Evolutionary conservation across 2,113 vertebrate species (phyloP).

Genomic region (Corydoras maculifer): DNA sequence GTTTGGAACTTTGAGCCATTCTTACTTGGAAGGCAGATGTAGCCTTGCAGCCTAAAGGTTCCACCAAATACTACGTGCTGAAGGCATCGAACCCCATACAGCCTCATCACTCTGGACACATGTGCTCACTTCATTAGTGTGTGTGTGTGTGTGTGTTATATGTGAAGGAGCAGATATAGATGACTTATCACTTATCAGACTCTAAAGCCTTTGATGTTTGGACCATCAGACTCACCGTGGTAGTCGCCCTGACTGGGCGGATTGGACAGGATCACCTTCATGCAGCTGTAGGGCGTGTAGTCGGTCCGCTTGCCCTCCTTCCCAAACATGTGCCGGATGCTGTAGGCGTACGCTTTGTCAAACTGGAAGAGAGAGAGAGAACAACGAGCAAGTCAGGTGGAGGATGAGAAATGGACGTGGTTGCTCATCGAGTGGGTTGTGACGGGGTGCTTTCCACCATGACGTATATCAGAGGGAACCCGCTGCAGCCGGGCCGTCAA

Average conservation of each 20-base stretch:
- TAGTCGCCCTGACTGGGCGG: conserved; percentile 89
- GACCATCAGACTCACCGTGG: conserved; percentile 75
- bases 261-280: conserved; percentile 97
- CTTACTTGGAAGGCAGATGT: too few species aligned
- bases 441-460: conserved; percentile 54
- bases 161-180: too few species aligned
- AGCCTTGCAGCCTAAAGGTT: too few species aligned
- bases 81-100: too few species aligned
- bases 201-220: not conserved
- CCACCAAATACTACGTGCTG: too few species aligned
- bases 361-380: conserved; percentile 69
- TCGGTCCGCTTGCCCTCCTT: conserved; percentile 94
- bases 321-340: conserved; percentile 90
- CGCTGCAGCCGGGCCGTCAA: conserved; percentile 53
- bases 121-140: too few species aligned
- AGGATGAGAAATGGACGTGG: conserved; percentile 49
- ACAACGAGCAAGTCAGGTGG: conserved; percentile 45
- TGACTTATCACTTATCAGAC: too few species aligned
- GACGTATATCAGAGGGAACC: conserved; percentile 56
- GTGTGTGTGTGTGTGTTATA: too few species aligned
- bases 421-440: conserved; percentile 52
- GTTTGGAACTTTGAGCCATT: too few species aligned
- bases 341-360: conserved; percentile 94
- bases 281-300: conserved; percentile 95
- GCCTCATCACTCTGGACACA: too few species aligned